phyloP scores from a whole-genome alignment of 2,888 invertebrate species.

The Phytoseiulus persimilis region DNA sequence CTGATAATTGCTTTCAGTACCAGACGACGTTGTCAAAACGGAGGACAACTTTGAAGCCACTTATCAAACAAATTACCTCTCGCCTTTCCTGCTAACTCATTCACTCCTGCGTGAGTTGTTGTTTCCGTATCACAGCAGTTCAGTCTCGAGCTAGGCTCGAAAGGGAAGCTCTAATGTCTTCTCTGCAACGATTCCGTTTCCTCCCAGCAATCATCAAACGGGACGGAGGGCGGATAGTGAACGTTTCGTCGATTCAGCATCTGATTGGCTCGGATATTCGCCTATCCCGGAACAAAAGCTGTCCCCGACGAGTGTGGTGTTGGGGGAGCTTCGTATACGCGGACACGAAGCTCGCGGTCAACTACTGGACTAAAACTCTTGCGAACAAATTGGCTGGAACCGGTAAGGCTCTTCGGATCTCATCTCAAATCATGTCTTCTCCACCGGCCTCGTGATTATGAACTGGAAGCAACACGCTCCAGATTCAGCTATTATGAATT shows the following conservation, averaged over 20 bases:
- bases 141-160: too few relatives aligned
- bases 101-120: neutral
- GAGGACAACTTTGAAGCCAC: constrained; percentile 12
- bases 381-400: neutral
- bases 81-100: neutral
- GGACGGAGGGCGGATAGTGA: constrained; percentile 48
- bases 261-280: neutral
- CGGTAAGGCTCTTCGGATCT: neutral
- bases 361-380: constrained; percentile 7
- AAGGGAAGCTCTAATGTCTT: too few relatives aligned
- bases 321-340: neutral
- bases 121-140: neutral
- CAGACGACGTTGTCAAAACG: neutral
- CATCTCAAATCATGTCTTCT: too few relatives aligned
- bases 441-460: too few relatives aligned
- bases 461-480: too few relatives aligned
- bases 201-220: constrained; percentile 48
- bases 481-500: too few relatives aligned
- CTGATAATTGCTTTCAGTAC: neutral
- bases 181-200: too few relatives aligned
- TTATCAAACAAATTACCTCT: neutral
- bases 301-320: neutral
- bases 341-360: neutral
- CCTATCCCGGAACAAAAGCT: neutral
- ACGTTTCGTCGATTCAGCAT: constrained; percentile 47